Evolutionary conservation across 1,140 invertebrate species (phyloP), one percentile per base, ranked within the genome.

Genomic region (Drosophila quadrilineata): DNA sequence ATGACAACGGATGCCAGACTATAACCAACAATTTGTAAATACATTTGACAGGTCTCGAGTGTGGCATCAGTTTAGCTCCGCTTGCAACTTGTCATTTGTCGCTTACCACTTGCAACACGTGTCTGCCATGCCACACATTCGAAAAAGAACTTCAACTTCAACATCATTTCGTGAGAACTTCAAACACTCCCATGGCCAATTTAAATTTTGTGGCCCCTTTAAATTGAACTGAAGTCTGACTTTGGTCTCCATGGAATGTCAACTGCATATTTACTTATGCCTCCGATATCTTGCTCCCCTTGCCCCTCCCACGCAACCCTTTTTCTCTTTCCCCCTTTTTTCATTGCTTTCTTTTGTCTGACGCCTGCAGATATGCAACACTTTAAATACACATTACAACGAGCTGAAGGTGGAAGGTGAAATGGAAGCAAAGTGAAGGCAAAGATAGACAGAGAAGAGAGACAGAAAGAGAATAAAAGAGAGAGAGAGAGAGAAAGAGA

Each of bases 351-450:
- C 28, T 56, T 40, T 24, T 24, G 36, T 41, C 5, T 5, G 38
- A 56, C 16, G 54, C 62, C 62, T 50, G 62, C 35, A 58, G 62
- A 33, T 65, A 50, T 65, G 62, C 62, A 58, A 45, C 45, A 26
- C 43, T 50, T 64, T 57, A 57, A 64, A 48, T 24, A 36, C 52
- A 53, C 43, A 24, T 31, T 16, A 33, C 35, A 33, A 21, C n/a
- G 45, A 10, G 10, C 19, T 31, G 16, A 33, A 22, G 3, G 8
- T 24, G 8, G 33, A 28, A 12, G 10, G 16, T 17, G 16, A 38
- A 38, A n/a, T n/a, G n/a, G n/a, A n/a, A n/a, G n/a, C n/a, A n/a
- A n/a, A 16, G 45, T n/a, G 2, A 10, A 14, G 10, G 9, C 35
- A 5, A 4, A 28, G 22, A 3, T 9, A 9, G 4, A 2, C 17